Conservation (phyloP, 2,113 vertebrate species). For the Triplophysa rosa region DNA sequence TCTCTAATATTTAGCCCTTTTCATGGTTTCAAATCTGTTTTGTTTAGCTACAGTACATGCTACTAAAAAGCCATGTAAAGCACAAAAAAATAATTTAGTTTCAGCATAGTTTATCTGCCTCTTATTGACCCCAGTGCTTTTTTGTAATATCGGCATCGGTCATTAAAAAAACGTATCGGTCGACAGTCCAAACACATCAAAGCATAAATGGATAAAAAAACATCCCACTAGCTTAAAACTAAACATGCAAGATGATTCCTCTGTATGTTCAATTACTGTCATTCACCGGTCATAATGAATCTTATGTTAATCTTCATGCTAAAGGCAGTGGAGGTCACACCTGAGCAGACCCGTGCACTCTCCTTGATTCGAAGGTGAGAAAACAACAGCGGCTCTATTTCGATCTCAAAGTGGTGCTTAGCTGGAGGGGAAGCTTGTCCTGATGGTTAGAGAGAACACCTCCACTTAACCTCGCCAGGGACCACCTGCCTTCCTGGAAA, state of each 20-base stretch:
- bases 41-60: too few relatives aligned
- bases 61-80: too few relatives aligned
- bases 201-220: not conserved
- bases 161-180: too few relatives aligned
- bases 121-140: too few relatives aligned
- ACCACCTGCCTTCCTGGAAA: constrained; percentile 74
- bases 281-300: not conserved
- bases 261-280: constrained; percentile 1
- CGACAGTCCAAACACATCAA: too few relatives aligned
- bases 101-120: too few relatives aligned
- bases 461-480: constrained; percentile 75
- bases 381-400: constrained; percentile 51
- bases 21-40: too few relatives aligned
- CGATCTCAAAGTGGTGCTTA: constrained; percentile 50
- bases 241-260: not conserved
- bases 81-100: too few relatives aligned
- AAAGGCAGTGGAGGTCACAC: constrained; percentile 26
- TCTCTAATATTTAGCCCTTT: too few relatives aligned
- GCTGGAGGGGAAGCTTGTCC: constrained; percentile 68
- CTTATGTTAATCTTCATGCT: not conserved
- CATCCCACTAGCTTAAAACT: not conserved
- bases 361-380: constrained; percentile 41
- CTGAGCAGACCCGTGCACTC: constrained; percentile 16
- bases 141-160: too few relatives aligned
- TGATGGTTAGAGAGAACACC: constrained; percentile 69